Evolutionary conservation across 2,888 invertebrate species (phyloP).

Genomic region (Lysandra coridon): DNA sequence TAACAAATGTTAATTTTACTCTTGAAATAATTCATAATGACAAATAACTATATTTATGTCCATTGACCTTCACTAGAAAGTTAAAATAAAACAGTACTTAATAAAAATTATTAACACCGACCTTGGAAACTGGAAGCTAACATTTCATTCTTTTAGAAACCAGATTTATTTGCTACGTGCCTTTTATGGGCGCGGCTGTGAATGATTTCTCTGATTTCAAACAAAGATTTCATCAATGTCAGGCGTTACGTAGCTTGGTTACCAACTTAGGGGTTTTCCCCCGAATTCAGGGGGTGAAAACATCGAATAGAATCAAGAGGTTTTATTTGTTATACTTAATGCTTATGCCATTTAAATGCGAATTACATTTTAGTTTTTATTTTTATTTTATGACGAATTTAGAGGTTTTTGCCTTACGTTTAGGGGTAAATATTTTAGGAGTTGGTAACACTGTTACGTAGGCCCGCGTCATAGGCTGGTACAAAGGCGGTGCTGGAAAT

Average conservation of each 20-base stretch:
- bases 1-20: background rate
- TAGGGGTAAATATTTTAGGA: too few species aligned
- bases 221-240: slow-evolving; percentile 47
- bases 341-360: too few species aligned
- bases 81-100: background rate
- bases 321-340: too few species aligned
- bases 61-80: background rate
- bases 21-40: background rate
- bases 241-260: slow-evolving; percentile 44
- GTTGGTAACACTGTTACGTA: slow-evolving; percentile 38
- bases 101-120: background rate
- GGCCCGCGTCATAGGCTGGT: slow-evolving; percentile 37
- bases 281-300: too few species aligned
- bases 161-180: slow-evolving; percentile 28
- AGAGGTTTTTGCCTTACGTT: too few species aligned
- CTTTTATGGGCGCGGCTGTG: slow-evolving; percentile 36
- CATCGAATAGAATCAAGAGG: too few species aligned
- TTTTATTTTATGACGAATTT: too few species aligned
- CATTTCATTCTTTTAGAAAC: slow-evolving; percentile 15
- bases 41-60: background rate
- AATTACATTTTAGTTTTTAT: too few species aligned
- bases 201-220: slow-evolving; percentile 40
- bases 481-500: slow-evolving; percentile 49
- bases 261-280: too few species aligned
- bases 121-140: slow-evolving; percentile 5